phyloP scores from a whole-genome alignment of 2,888 invertebrate species.

The Antitype chi region DNA sequence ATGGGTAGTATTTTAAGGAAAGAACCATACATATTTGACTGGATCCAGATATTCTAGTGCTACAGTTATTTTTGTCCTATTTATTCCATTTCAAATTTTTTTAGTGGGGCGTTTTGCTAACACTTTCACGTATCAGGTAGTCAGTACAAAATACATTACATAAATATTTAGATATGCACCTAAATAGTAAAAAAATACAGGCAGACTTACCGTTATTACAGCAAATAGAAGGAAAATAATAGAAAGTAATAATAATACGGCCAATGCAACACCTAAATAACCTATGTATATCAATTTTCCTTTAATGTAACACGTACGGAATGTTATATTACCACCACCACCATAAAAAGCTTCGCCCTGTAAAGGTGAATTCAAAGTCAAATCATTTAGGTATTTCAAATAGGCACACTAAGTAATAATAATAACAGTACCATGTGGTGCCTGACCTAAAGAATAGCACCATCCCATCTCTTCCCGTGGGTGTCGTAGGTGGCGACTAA shows the following conservation, averaged over 20 bases:
- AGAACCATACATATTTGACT: not conserved
- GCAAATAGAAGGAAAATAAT: not conserved
- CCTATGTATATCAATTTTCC: not conserved
- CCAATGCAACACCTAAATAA: slow-evolving; percentile 2
- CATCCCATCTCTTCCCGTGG: no score
- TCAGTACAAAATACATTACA: not conserved
- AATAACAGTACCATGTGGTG: no score
- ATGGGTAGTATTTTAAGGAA: not conserved
- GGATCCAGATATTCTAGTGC: not conserved
- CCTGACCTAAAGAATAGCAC: no score
- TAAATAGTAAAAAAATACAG: not conserved
- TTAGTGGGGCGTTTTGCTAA: not conserved
- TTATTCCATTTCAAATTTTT: not conserved
- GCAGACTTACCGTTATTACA: slow-evolving; percentile 1
- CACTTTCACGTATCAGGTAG: not conserved
- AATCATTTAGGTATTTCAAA: no score
- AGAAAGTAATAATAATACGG: slow-evolving; percentile 9
- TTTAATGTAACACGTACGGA: not conserved
- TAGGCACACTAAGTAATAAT: no score
- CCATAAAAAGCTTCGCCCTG: not conserved
- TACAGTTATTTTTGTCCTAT: no score
- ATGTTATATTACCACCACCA: not conserved
- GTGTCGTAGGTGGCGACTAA: no score
- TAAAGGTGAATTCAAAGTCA: not conserved
- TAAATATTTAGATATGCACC: no score